phyloP scores from a whole-genome alignment of 2,888 invertebrate genomes.

The Megamerina dolium region DNA sequence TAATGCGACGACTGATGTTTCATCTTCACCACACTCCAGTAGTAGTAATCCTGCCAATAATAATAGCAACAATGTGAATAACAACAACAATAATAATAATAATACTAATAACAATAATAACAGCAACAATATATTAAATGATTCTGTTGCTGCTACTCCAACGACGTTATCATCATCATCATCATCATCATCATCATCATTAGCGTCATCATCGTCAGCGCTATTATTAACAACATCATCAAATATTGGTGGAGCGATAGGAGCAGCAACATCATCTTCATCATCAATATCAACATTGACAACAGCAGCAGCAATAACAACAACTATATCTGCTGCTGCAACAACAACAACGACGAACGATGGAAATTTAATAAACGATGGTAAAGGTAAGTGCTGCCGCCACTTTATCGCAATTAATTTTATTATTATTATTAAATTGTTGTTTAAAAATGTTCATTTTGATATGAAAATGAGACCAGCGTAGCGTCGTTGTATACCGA shows the following conservation, averaged over 20 bases:
- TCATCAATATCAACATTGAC: constrained; percentile 21
- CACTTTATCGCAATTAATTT: not conserved
- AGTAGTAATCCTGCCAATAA: constrained; percentile 29
- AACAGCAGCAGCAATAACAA: constrained; percentile 15
- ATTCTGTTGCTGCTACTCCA: constrained; percentile 20
- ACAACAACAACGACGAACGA: constrained; percentile 14
- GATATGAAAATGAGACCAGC: too few relatives aligned
- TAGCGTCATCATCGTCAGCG: constrained; percentile 14
- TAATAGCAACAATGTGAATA: constrained; percentile 20
- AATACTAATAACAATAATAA: too few relatives aligned
- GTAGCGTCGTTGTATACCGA: too few relatives aligned
- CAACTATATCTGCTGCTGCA: constrained; percentile 17
- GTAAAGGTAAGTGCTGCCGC: constrained; percentile 52
- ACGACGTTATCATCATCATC: constrained; percentile 15
- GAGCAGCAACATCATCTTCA: constrained; percentile 4
- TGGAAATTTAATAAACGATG: constrained; percentile 41
- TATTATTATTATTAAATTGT: too few relatives aligned
- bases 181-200: constrained; percentile 12
- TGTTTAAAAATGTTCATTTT: too few relatives aligned
- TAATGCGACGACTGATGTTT: constrained; percentile 8
- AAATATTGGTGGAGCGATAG: constrained; percentile 3
- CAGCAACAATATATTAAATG: constrained; percentile 21
- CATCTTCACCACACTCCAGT: constrained; percentile 5
- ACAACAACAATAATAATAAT: constrained; percentile 16
- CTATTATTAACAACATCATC: constrained; percentile 3